A percentile compares a stretch with the other conserved stretches of the same genome.
phyloP scores from a whole-genome alignment of 1,140 invertebrate genomes.

The Papilio aristodemus region DNA sequence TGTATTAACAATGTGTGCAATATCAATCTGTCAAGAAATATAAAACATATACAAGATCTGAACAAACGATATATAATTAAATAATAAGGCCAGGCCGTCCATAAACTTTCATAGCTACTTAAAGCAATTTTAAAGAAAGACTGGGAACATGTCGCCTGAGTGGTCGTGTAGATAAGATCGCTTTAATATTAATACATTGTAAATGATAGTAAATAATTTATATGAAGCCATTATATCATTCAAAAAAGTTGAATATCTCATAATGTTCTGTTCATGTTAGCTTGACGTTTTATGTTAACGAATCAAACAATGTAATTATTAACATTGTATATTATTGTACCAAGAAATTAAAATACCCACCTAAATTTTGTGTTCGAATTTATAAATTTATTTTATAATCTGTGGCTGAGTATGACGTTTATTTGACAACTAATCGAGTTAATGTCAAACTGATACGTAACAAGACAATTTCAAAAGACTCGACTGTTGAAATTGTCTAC shows the following conservation, averaged over 20 bases:
- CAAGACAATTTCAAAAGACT: no score
- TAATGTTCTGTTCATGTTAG: not conserved
- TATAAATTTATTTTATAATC: not conserved
- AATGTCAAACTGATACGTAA: not conserved
- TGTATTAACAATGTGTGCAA: slow-evolving; percentile 19
- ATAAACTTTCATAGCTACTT: slow-evolving; percentile 59
- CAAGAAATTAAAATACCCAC: not conserved
- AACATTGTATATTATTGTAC: no score
- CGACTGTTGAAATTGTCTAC: no score
- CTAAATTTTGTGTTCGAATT: not conserved
- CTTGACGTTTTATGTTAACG: not conserved
- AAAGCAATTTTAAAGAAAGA: slow-evolving; percentile 63
- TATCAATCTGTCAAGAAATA: slow-evolving; percentile 8
- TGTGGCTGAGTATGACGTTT: not conserved
- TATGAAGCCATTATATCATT: slow-evolving; percentile 29
- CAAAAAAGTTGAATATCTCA: slow-evolving; percentile 17
- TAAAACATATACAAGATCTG: slow-evolving; percentile 36
- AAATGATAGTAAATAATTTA: slow-evolving; percentile 30
- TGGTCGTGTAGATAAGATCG: slow-evolving; percentile 18
- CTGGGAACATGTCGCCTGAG: slow-evolving; percentile 44
- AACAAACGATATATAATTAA: slow-evolving; percentile 35
- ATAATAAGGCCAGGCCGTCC: slow-evolving; percentile 72
- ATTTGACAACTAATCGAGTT: not conserved
- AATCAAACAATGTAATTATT: not conserved
- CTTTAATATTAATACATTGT: slow-evolving; percentile 19